Evolutionary conservation across 2,113 vertebrate species (phyloP).

Genomic region (Tricholaema leucomelas): DNA sequence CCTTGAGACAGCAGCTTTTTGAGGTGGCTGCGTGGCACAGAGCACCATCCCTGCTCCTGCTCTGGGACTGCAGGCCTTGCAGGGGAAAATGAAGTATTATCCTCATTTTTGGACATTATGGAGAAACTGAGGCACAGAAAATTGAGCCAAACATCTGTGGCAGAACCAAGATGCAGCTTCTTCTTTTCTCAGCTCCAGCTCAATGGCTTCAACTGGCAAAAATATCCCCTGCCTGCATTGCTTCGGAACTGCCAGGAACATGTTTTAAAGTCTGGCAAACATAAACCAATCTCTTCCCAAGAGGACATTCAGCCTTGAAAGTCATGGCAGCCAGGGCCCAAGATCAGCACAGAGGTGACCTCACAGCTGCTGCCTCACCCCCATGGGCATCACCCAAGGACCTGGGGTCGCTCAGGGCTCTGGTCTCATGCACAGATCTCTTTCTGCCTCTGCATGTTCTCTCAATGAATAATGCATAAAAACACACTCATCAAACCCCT

Average conservation of each 20-base stretch:
- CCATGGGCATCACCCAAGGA: accelerated
- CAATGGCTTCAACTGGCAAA: neutral
- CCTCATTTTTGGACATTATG: neutral
- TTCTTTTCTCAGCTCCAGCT: neutral
- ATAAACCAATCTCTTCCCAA: neutral
- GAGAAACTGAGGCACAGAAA: neutral
- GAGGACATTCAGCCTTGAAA: neutral
- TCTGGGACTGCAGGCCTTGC: accelerated
- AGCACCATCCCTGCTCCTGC: neutral
- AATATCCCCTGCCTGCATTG: neutral
- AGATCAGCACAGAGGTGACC: neutral
- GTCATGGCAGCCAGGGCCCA: neutral
- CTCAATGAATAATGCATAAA: conserved; percentile 40
- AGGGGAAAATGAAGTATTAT: neutral
- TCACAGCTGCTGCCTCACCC: neutral
- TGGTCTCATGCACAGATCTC: neutral
- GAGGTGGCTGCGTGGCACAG: neutral
- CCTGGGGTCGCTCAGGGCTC: neutral
- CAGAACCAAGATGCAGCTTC: neutral
- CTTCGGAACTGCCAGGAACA: neutral
- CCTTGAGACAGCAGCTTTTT: neutral
- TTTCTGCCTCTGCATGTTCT: neutral
- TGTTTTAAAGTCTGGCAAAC: neutral
- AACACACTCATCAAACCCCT: neutral
- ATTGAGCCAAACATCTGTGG: neutral